Conservation (phyloP, 2,888 invertebrate species). For the Drosophila colorata region DNA sequence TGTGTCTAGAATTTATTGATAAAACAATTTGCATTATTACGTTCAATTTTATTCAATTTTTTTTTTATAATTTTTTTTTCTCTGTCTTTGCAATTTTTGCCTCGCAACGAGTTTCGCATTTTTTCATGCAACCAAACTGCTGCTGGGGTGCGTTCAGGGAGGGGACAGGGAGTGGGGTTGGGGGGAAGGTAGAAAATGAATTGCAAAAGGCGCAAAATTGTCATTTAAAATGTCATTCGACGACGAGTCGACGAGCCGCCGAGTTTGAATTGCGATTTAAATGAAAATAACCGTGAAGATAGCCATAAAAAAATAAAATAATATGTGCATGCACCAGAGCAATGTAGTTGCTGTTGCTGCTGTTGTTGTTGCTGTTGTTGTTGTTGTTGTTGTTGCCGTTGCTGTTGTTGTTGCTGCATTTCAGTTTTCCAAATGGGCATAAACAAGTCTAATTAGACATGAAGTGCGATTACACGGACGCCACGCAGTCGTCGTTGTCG, state of each 20-base stretch:
- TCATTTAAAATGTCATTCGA: slow-evolving; percentile 76
- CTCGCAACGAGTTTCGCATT: slow-evolving; percentile 15
- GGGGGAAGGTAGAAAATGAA: slow-evolving; percentile 29
- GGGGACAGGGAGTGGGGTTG: not conserved
- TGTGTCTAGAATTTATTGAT: slow-evolving; percentile 79
- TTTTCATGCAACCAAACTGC: slow-evolving; percentile 22
- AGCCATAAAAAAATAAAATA: slow-evolving; percentile 66
- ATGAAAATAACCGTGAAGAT: slow-evolving; percentile 81
- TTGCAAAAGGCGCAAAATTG: slow-evolving; percentile 75
- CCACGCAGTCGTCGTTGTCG: slow-evolving; percentile 58
- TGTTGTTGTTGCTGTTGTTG: slow-evolving; percentile 27
- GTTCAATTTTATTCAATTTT: slow-evolving; percentile 60
- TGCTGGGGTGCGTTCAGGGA: slow-evolving; percentile 3
- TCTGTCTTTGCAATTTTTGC: slow-evolving; percentile 1
- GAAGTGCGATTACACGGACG: slow-evolving; percentile 81
- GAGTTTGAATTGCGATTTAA: slow-evolving; percentile 74
- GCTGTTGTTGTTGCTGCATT: slow-evolving; percentile 43
- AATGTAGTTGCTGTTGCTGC: slow-evolving; percentile 34
- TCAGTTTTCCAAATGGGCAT: slow-evolving; percentile 76
- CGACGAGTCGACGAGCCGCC: slow-evolving; percentile 49
- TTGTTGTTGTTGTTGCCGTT: slow-evolving; percentile 32
- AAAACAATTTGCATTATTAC: slow-evolving; percentile 80
- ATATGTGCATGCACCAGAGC: slow-evolving; percentile 47
- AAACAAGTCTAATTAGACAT: slow-evolving; percentile 82
- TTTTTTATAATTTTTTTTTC: slow-evolving; percentile 6